Evolutionary conservation across 2,797 vertebrate genomes (phyloP), one percentile per base, ranked within the genome.

Genomic region (Vipera ursinii): DNA sequence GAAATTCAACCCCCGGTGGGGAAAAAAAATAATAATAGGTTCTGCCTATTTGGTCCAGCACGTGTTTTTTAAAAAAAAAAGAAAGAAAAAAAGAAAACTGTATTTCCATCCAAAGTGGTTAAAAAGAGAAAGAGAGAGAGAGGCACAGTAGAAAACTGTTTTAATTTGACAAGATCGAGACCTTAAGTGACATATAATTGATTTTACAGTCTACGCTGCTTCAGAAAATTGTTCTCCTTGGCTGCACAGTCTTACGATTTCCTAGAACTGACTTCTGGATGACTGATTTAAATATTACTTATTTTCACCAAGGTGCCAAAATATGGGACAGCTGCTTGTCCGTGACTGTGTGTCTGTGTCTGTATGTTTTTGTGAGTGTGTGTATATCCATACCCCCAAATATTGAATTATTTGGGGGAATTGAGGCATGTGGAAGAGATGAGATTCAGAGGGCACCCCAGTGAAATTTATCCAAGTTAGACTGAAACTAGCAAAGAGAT

Each of bases 181-280:
- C 89, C 87, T 90, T 86, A 86, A 94, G 89, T 90, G 89, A 89
- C 69, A 26, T 51, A 61, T 93, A 92, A 93, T 93, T 93, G 93
- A 93, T 93, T 93, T 92, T 93, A 93, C 93, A 93, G 89, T 93
- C 91, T 85, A 89, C 53, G 8, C 28, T 85, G 89, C 91, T 90
- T 90, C 32, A 63, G 93, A 90, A 93, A 90, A 92, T 61, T 90
- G 93, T 93, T 93, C 93, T 59, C 86, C 93, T 90, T 90, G 57
- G 69, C 69, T 90, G 89, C 69, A 56, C 91, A 85, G 59, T 85
- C 86, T 88, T 90, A 92, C 86, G 90, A 91, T 86, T 94, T 88
- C 91, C 86, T 56, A 88, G 93, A 92, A 92, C 69, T 92, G 89
- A 82, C 89, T 94, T 89, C 86, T 94, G 89, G 89, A 73, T 57